A percentile compares a stretch with the other conserved stretches of the same genome.
Evolutionary conservation across 2,888 invertebrate genomes (phyloP).

Genomic region (Pseudococcus viburni): DNA sequence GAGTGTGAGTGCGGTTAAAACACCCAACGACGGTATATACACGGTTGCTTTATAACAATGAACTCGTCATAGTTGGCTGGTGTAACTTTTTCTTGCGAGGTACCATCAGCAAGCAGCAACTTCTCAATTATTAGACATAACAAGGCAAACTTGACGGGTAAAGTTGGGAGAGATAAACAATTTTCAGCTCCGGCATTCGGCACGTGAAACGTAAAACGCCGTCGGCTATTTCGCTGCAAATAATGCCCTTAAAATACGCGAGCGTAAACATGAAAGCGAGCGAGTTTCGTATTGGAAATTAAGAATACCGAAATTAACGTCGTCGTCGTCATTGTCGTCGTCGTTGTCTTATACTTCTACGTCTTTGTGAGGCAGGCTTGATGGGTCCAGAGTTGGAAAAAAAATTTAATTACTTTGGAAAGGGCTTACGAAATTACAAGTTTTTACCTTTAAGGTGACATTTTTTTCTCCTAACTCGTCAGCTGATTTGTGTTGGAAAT

Average conservation of each 20-base stretch:
- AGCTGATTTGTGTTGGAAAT: slow-evolving; percentile 42
- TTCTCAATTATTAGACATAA: slow-evolving; percentile 39
- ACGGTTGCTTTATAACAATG: slow-evolving; percentile 34
- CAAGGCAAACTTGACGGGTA: slow-evolving; percentile 21
- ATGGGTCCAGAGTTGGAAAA: not conserved
- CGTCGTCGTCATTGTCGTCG: not conserved
- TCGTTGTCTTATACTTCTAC: not conserved
- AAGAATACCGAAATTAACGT: slow-evolving; percentile 24
- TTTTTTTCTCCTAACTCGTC: slow-evolving; percentile 2
- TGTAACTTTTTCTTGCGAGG: slow-evolving; percentile 10
- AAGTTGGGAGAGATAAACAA: slow-evolving; percentile 24
- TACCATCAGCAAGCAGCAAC: not conserved
- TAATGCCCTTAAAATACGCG: not conserved
- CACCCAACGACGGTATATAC: slow-evolving; percentile 4
- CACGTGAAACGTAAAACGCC: slow-evolving; percentile 25
- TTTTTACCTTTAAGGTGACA: slow-evolving; percentile 32
- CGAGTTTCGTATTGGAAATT: slow-evolving; percentile 41
- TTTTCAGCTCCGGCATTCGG: slow-evolving; percentile 29
- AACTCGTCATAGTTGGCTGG: slow-evolving; percentile 36
- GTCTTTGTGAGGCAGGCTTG: slow-evolving; percentile 15
- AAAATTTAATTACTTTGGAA: slow-evolving; percentile 13
- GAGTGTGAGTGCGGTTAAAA: not conserved
- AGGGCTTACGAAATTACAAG: slow-evolving; percentile 19
- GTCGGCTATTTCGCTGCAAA: slow-evolving; percentile 20
- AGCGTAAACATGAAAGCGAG: slow-evolving; percentile 18